These are phyloP conservation scores for Bergia sp. DNA, from an alignment of 92 coral and sea anemone genomes.

Conservation along the genomic window DNA sequence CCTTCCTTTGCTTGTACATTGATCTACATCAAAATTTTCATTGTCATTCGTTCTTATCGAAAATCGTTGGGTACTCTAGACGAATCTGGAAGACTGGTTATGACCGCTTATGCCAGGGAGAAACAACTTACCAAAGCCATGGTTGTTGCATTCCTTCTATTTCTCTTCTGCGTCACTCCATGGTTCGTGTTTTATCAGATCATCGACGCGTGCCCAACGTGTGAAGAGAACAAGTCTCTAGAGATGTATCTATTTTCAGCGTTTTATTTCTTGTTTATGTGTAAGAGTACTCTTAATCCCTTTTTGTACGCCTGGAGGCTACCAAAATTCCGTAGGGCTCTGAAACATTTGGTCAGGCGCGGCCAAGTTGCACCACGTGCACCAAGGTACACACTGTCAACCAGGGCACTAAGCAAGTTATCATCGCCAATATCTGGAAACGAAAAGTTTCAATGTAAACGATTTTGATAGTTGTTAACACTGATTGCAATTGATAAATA, in stretches of 20 bases:
- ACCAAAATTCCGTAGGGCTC: slow-evolving; percentile 64
- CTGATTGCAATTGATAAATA: too few relatives aligned
- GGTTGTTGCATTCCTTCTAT: slow-evolving; percentile 56
- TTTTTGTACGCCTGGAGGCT: slow-evolving; percentile 85
- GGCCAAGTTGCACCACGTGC: slow-evolving; percentile 14
- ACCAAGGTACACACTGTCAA: slow-evolving; percentile 5
- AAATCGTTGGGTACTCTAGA: slow-evolving; percentile 56
- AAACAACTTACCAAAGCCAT: slow-evolving; percentile 71
- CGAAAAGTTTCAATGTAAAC: neutral
- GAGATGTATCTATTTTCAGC: slow-evolving; percentile 74
- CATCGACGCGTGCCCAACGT: slow-evolving; percentile 75
- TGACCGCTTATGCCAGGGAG: slow-evolving; percentile 73
- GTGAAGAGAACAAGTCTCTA: slow-evolving; percentile 61
- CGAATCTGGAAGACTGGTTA: slow-evolving; percentile 63
- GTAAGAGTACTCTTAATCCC: slow-evolving; percentile 72
- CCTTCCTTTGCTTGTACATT: slow-evolving; percentile 66
- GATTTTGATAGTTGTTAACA: too few relatives aligned
- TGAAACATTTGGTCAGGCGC: slow-evolving; percentile 40
- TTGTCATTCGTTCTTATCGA: slow-evolving; percentile 52
- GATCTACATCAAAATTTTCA: slow-evolving; percentile 55
- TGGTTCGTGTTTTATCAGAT: slow-evolving; percentile 84
- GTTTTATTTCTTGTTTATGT: slow-evolving; percentile 71
- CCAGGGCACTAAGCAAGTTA: neutral
- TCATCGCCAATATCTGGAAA: neutral
- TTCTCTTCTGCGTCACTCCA: slow-evolving; percentile 70